Evolutionary conservation across 2,797 vertebrate species (phyloP).

Genomic region (Alca torda): DNA sequence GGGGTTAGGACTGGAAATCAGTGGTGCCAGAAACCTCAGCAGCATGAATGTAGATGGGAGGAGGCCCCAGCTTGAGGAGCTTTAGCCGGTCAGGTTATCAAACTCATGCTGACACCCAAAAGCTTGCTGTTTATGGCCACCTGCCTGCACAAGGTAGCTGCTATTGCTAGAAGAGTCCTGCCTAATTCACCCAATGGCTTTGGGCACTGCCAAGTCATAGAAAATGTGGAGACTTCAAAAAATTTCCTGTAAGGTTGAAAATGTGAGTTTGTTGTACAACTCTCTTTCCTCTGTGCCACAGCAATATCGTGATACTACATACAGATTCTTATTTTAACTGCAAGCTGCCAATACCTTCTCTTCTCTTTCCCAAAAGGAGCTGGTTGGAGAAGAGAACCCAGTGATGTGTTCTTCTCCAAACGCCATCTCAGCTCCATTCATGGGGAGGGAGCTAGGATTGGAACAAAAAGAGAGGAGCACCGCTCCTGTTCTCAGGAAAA

Average conservation of each 20-base stretch:
- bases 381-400: background rate
- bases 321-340: background rate
- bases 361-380: background rate
- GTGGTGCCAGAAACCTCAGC: background rate
- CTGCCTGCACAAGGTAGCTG: background rate
- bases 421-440: background rate
- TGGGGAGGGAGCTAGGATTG: background rate
- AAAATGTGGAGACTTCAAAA: background rate
- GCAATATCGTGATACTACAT: accelerated
- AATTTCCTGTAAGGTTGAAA: background rate
- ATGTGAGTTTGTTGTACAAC: background rate
- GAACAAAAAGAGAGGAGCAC: background rate
- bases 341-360: background rate
- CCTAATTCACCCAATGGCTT: background rate
- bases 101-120: background rate
- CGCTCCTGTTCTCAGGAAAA: background rate
- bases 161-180: background rate
- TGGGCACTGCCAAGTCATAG: background rate
- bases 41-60: background rate
- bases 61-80: background rate
- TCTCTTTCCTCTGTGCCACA: background rate
- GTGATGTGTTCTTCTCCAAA: background rate
- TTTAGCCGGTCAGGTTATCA: background rate
- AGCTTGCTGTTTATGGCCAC: background rate
- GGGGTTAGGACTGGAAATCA: background rate